Percentiles rank a stretch among this genome's conserved stretches.
phyloP scores from a whole-genome alignment of 2,797 vertebrate species.

The Carcharodon carcharias region DNA sequence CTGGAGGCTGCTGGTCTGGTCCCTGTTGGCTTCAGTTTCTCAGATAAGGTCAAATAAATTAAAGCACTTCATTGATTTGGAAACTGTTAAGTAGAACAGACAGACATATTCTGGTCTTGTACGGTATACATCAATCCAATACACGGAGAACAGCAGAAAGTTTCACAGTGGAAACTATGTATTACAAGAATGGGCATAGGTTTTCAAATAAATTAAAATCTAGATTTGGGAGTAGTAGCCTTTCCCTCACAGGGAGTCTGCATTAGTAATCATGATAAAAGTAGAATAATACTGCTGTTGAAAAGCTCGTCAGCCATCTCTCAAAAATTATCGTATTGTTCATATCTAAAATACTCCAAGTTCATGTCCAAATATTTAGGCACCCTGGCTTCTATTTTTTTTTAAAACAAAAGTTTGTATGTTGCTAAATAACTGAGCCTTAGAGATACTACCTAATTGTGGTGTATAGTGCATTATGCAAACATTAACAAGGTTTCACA shows the following conservation, averaged over 20 bases:
- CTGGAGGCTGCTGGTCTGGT: slow-evolving; percentile 5
- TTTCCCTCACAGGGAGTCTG: background rate
- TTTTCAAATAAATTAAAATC: background rate
- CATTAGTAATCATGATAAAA: background rate
- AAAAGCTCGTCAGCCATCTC: background rate
- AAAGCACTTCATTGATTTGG: slow-evolving; percentile 32
- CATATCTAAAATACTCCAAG: background rate
- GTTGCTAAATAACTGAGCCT: background rate
- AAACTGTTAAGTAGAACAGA: slow-evolving; percentile 30
- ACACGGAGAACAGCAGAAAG: background rate
- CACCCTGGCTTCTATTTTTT: background rate
- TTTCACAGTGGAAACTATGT: background rate
- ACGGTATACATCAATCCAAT: background rate
- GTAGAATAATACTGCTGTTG: background rate
- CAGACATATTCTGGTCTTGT: background rate
- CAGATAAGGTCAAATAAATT: slow-evolving; percentile 37
- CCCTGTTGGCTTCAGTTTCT: slow-evolving; percentile 26
- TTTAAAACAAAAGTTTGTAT: no score
- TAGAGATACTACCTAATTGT: background rate
- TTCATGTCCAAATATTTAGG: background rate
- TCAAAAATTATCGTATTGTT: background rate
- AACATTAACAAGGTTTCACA: background rate
- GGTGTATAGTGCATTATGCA: background rate
- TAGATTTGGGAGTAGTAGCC: background rate
- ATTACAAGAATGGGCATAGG: background rate